Conservation (phyloP, 2,797 vertebrate genomes). For the Neostethus bicornis region DNA sequence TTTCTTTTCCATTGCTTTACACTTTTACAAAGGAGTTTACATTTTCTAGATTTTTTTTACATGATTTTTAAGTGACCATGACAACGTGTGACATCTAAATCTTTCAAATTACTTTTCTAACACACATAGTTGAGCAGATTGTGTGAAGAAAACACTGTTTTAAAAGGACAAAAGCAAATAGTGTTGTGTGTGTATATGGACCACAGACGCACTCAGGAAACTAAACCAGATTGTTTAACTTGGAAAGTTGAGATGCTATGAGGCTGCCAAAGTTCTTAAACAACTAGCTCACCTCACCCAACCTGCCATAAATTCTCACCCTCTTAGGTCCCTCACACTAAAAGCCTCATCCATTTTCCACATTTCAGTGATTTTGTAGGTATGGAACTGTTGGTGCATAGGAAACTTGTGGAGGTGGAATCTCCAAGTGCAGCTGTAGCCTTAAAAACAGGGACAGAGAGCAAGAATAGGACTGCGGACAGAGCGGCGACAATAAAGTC, state of each 20-base stretch:
- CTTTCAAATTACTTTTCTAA: constrained; percentile 1
- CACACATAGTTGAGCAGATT: constrained; percentile 4
- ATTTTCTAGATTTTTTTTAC: constrained; percentile 16
- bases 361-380: constrained; percentile 46
- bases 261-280: constrained; percentile 43
- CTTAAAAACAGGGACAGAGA: constrained; percentile 35
- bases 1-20: constrained; percentile 15
- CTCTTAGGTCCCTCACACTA: constrained; percentile 36
- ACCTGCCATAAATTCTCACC: constrained; percentile 68
- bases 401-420: constrained; percentile 48
- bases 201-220: constrained; percentile 54
- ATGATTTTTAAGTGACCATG: constrained; percentile 5
- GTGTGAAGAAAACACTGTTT: constrained; percentile 30
- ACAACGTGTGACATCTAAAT: not conserved
- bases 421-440: constrained; percentile 48
- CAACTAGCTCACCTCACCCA: constrained; percentile 47
- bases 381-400: constrained; percentile 45
- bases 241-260: constrained; percentile 59
- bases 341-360: constrained; percentile 57
- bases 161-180: constrained; percentile 48
- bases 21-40: constrained; percentile 28
- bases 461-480: constrained; percentile 38
- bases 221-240: constrained; percentile 68
- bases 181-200: constrained; percentile 56
- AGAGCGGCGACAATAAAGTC: constrained; percentile 30